Percentiles rank a stretch among this genome's conserved stretches.
phyloP scores from a whole-genome alignment of 2,113 vertebrate genomes.

The Agapornis roseicollis region DNA sequence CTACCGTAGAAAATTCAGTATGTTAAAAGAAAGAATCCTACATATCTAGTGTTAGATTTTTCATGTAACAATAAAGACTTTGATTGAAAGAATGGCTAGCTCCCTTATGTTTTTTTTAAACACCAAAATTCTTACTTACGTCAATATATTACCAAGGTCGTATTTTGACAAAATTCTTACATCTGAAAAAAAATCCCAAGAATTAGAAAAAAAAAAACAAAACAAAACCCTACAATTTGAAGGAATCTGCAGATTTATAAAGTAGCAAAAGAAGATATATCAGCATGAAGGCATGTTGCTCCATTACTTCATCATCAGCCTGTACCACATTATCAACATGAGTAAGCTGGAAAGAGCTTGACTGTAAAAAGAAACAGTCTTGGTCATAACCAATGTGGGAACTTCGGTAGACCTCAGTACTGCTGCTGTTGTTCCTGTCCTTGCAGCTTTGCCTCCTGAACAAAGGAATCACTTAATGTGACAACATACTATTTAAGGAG shows the following conservation, averaged over 20 bases:
- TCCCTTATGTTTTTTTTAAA: neutral
- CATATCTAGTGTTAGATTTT: neutral
- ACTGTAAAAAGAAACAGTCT: neutral
- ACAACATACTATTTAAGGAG: neutral
- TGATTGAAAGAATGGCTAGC: neutral
- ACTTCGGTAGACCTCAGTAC: fast-evolving
- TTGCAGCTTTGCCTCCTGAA: neutral
- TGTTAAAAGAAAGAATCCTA: neutral
- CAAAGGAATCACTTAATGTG: neutral
- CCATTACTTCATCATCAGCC: neutral
- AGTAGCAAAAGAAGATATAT: neutral
- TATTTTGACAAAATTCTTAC: neutral
- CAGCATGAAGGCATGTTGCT: neutral
- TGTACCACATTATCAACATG: neutral
- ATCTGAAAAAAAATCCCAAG: too few relatives aligned
- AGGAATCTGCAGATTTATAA: neutral
- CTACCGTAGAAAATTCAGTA: neutral
- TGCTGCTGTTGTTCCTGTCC: neutral
- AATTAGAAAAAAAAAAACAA: neutral
- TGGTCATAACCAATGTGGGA: neutral
- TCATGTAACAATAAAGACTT: neutral
- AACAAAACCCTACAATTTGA: neutral
- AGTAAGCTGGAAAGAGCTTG: neutral
- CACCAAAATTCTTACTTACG: neutral
- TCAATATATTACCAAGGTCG: neutral